Conservation (phyloP, 2,113 vertebrate species). For the Lontra canadensis region DNA sequence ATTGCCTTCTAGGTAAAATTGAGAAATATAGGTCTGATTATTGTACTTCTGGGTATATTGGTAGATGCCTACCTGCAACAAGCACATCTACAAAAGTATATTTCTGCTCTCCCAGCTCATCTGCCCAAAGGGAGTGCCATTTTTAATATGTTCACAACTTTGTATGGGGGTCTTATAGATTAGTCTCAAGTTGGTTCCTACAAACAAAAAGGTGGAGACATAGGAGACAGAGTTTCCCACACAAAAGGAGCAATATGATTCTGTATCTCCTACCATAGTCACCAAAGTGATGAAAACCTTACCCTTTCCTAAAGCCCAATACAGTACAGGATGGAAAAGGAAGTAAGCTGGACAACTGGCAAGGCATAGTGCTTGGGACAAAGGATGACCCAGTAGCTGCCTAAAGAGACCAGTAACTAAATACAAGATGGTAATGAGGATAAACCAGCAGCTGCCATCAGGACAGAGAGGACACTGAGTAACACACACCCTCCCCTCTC, state of each 20-base stretch:
- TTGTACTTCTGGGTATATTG: neutral
- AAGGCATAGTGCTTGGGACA: neutral
- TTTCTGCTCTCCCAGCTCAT: neutral
- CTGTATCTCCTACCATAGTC: neutral
- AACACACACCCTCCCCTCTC: neutral
- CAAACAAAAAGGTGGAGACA: neutral
- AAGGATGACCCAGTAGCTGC: neutral
- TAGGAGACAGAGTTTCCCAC: neutral
- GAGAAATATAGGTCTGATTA: neutral
- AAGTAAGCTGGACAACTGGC: neutral
- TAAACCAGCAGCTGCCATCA: neutral
- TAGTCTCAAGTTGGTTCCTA: neutral
- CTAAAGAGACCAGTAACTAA: neutral
- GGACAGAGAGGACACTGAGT: neutral
- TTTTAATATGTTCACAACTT: neutral
- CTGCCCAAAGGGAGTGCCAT: neutral
- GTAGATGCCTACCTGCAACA: neutral
- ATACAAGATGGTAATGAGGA: neutral
- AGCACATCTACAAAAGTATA: neutral
- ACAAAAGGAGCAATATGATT: neutral
- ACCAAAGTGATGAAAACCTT: neutral
- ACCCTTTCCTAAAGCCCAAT: neutral
- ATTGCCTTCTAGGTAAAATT: neutral
- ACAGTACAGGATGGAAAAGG: neutral
- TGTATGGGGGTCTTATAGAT: neutral